Evolutionary conservation across 2,888 invertebrate species (phyloP).

Genomic region (Drosophila quinaria): DNA sequence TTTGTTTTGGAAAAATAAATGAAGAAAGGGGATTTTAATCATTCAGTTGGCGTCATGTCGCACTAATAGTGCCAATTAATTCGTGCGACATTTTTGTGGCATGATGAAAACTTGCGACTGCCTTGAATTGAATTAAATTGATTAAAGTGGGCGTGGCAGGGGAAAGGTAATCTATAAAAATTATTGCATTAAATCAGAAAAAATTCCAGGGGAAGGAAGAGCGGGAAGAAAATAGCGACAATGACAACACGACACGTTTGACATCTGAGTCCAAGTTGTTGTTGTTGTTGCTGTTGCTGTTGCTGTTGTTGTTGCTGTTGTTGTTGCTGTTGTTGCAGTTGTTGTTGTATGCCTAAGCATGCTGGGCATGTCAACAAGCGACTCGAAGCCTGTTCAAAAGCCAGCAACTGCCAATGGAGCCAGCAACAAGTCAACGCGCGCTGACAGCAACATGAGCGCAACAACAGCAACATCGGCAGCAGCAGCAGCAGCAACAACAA

Average conservation of each 20-base stretch:
- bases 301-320: constrained; percentile 3
- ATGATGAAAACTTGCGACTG: constrained; percentile 36
- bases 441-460: constrained; percentile 81
- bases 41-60: constrained; percentile 67
- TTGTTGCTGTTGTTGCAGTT: constrained; percentile 7
- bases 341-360: constrained; percentile 74
- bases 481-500: constrained; percentile 39
- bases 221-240: background rate
- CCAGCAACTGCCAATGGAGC: constrained; percentile 43
- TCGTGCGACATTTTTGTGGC: constrained; percentile 48
- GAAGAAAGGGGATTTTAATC: constrained; percentile 57
- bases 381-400: constrained; percentile 29
- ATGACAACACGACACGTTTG: constrained; percentile 67
- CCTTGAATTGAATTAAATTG: constrained; percentile 33
- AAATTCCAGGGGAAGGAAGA: constrained; percentile 17
- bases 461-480: constrained; percentile 66
- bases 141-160: constrained; percentile 46
- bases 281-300: constrained; percentile 3
- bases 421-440: constrained; percentile 73
- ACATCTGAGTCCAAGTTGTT: constrained; percentile 61
- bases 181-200: constrained; percentile 46
- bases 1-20: background rate
- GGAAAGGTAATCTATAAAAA: constrained; percentile 39
- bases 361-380: constrained; percentile 83
- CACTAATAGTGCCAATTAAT: constrained; percentile 78